A percentile compares a stretch with the other conserved stretches of the same genome.
Conservation (phyloP, 2,797 vertebrate genomes). For the Manis pentadactyla region DNA sequence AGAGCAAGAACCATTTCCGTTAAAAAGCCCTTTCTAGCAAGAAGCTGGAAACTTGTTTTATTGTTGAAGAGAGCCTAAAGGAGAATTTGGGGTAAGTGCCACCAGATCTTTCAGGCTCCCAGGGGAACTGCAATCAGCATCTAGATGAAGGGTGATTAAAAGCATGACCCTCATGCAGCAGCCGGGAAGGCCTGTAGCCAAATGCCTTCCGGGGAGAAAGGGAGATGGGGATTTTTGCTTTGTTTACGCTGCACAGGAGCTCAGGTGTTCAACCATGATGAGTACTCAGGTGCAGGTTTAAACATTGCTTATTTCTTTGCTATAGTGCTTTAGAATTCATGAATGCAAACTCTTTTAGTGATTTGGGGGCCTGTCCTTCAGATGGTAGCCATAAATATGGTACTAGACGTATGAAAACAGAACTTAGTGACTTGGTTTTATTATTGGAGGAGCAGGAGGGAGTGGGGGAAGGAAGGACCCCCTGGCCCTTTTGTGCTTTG, state of each 20-base stretch:
- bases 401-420: not conserved
- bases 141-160: not conserved
- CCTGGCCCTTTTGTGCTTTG: not conserved
- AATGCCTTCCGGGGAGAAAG: not conserved
- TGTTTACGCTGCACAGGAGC: not conserved
- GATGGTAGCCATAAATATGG: not conserved
- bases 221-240: not conserved
- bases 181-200: not conserved
- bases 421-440: not conserved
- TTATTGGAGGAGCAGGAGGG: not conserved
- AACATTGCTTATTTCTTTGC: not conserved
- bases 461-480: not conserved
- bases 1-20: no score
- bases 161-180: not conserved
- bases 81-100: not conserved
- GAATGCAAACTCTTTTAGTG: not conserved
- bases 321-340: not conserved
- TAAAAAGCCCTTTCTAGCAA: no score
- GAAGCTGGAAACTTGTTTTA: not conserved
- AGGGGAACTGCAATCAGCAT: not conserved
- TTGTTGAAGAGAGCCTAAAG: not conserved
- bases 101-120: not conserved
- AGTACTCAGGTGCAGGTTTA: not conserved
- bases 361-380: not conserved
- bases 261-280: not conserved